These are phyloP conservation scores for Amia ocellicauda DNA, from an alignment of 2,113 vertebrate genomes.

Conservation along the genomic window DNA sequence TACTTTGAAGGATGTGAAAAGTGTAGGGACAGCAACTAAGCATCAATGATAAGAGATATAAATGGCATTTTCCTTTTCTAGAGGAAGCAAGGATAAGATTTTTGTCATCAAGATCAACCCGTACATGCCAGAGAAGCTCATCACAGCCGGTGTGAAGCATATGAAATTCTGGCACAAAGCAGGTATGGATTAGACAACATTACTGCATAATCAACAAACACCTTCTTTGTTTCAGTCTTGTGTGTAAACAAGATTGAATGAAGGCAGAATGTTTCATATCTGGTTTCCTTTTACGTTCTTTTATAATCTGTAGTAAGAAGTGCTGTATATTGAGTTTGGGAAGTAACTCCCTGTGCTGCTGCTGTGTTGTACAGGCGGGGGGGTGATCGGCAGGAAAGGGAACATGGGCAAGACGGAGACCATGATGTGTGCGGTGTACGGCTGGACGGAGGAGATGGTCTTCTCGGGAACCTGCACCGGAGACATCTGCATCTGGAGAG, in stretches of 20 bases:
- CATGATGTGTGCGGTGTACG: constrained; percentile 96
- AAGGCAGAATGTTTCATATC: no score
- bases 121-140: constrained; percentile 91
- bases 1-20: no score
- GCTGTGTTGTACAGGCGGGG: constrained; percentile 75
- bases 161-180: constrained; percentile 97
- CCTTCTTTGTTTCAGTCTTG: neutral
- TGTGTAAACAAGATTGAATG: no score
- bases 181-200: constrained; percentile 64
- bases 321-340: neutral
- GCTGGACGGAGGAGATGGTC: constrained; percentile 95
- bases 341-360: constrained; percentile 15
- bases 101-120: constrained; percentile 97
- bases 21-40: no score
- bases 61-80: constrained; percentile 56
- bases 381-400: constrained; percentile 91
- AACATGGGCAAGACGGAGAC: constrained; percentile 87
- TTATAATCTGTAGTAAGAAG: neutral
- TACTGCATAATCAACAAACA: neutral
- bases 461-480: constrained; percentile 93
- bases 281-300: no score
- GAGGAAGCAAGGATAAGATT: constrained; percentile 98
- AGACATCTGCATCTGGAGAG: constrained; percentile 97
- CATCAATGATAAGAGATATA: no score
- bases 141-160: constrained; percentile 96